phyloP scores from a whole-genome alignment of 2,797 vertebrate species.

The Tiaroga cobitis region DNA sequence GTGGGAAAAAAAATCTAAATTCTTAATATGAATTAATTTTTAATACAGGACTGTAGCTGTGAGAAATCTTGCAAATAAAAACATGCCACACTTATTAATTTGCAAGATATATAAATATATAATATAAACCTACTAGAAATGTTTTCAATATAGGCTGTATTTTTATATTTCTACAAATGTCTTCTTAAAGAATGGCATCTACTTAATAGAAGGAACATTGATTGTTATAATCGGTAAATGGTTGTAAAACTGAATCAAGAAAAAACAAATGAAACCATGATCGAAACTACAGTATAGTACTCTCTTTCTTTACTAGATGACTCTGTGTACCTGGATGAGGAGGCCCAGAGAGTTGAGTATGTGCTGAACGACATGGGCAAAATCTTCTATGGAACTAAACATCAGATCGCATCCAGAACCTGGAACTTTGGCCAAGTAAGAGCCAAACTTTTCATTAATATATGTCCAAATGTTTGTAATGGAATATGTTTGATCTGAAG shows the following conservation, averaged over 20 bases:
- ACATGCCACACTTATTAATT: neutral
- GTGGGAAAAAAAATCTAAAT: no score
- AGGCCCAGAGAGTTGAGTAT: slow-evolving; percentile 82
- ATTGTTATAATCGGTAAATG: neutral
- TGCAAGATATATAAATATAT: neutral
- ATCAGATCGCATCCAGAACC: slow-evolving; percentile 82
- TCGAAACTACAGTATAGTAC: neutral
- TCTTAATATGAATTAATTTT: neutral
- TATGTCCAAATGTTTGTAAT: neutral
- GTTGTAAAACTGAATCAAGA: neutral
- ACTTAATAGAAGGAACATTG: neutral
- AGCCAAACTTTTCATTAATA: neutral
- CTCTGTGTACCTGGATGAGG: slow-evolving; percentile 81
- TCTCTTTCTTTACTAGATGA: slow-evolving; percentile 75
- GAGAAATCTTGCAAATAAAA: neutral
- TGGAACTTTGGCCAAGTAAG: slow-evolving; percentile 91
- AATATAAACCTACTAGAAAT: neutral
- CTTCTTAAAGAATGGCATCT: neutral
- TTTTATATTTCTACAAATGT: neutral
- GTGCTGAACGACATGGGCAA: slow-evolving; percentile 84
- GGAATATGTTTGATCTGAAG: neutral
- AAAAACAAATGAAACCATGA: neutral
- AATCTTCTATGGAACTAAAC: slow-evolving; percentile 86
- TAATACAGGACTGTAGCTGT: neutral
- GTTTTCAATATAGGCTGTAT: neutral